Base-by-base conservation (phyloP, 2,888 invertebrate species). In the Zygogramma bicolorata region DNA sequence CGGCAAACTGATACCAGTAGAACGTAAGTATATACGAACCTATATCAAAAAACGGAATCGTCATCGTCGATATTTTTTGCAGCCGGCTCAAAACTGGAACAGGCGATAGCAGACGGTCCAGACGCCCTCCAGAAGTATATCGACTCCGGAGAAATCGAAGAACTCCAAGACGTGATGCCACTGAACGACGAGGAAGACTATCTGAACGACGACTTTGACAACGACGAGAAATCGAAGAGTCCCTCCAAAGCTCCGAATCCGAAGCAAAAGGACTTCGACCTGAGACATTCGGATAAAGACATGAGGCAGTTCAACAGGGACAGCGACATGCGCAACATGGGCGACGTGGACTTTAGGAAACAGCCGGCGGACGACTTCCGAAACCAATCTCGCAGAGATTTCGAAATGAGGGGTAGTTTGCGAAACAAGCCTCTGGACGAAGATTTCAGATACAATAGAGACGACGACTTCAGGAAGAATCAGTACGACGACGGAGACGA, bases 1-100 rank as follows among this genome's bases (percentile, higher is more conserved):
- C 86, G 95, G 94, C n/a, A 95, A 94, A 89, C 88, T 94, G 74
- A 91, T 96, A 78, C 89, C 93, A 38, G 94, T 95, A 13, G 93
- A 93, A 87, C 88, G 91, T 91, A 86, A 88, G 90, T 87, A 70
- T 13, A 4, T 25, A n/a, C n/a, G n/a, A n/a, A n/a, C n/a, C n/a
- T n/a, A n/a, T n/a, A n/a, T n/a, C n/a, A n/a, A n/a, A n/a, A n/a
- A n/a, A n/a, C n/a, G n/a, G n/a, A n/a, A n/a, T n/a, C n/a, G n/a
- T n/a, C n/a, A n/a, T n/a, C n/a, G n/a, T n/a, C n/a, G n/a, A n/a
- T n/a, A n/a, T 27, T 20, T 13, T 61, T 73, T 86, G 18, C 83
- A 91, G 92, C 94, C 59, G 94, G 94, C 38, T 94, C 95, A 10
- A 92, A 92, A 82, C 85, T 96, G 65, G 93, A 94, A 81, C 90